phyloP scores from a whole-genome alignment of 2,113 vertebrate genomes.

The Blennius ocellaris region DNA sequence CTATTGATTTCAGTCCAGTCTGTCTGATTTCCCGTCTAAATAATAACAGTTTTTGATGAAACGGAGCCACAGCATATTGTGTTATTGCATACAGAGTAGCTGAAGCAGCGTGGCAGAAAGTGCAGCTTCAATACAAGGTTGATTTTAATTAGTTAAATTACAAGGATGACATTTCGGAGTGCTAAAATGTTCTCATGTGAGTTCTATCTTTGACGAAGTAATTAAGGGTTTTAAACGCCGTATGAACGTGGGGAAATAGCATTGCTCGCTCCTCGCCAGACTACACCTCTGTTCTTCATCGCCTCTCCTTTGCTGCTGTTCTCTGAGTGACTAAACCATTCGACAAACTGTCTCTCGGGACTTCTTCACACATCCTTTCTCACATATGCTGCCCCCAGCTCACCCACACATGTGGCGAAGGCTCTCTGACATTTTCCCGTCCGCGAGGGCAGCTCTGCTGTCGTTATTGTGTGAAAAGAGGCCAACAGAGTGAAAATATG shows the following conservation, averaged over 20 bases:
- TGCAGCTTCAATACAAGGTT: not conserved
- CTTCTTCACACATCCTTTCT: conserved; percentile 30
- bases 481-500: conserved; percentile 38
- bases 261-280: not conserved
- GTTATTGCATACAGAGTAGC: not conserved
- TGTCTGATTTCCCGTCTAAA: not conserved
- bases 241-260: not conserved
- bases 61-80: not conserved
- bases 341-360: not conserved
- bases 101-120: not conserved
- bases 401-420: conserved; percentile 32
- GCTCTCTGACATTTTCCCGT: conserved; percentile 46
- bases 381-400: not conserved
- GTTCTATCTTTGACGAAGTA: not conserved
- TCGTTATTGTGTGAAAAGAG: conserved; percentile 40
- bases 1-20: not conserved
- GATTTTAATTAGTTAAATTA: not conserved
- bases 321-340: not conserved
- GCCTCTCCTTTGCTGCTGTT: not conserved
- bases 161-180: not conserved
- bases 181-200: not conserved
- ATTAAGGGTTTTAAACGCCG: not conserved
- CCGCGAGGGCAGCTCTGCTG: conserved; percentile 4
- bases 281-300: too few species aligned
- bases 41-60: not conserved